Base-by-base conservation (phyloP, 2,888 invertebrate species). In the Parnassius orleans region DNA sequence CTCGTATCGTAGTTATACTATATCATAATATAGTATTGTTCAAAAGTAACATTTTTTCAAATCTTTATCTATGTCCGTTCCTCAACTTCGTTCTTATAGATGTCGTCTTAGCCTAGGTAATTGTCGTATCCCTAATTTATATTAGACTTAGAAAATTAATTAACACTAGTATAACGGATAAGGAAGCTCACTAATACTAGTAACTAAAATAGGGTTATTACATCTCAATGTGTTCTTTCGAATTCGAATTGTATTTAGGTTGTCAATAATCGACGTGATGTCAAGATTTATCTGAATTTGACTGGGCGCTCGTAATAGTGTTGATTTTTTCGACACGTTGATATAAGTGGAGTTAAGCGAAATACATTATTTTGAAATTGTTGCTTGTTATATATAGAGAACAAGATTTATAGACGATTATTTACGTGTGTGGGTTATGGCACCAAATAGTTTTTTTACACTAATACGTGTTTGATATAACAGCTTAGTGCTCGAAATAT, bases 21-120 rank as follows among this genome's bases (percentile, higher is more conserved):
- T 76, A 74, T 72, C 71, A 72, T 79, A 76, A 80, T 72, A 80
- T 87, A 86, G 83, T 81, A 83, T 84, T 80, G 78, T 84, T 84
- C 86, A 82, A 79, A 77, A 73, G 75, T 79, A 77, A 72, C 63
- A 70, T 71, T 73, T 72, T 19, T 70, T 83, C 81, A 84, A 82
- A 70, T 86, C 87, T 88, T 83, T 78, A 75, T 86, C 88, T 89
- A 86, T 89, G 85, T 90, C 90, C 90, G 86, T 90, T 89, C 88
- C 87, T 90, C 87, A 75, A 88, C 90, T 90, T 91, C 90, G 75
- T 83, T 87, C 90, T 90, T 88, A 86, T 90, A 88, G 84, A 79
- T 90, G 90, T 90, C 88, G 90, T 90, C 84, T 84, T 90, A 91
- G 90, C 77, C 77, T 91, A 90, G 88, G 88, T 89, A 69, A 81